Percentiles rank a stretch among this genome's conserved stretches.
Conservation (phyloP, 2,113 vertebrate species). For the Pluvialis apricaria region DNA sequence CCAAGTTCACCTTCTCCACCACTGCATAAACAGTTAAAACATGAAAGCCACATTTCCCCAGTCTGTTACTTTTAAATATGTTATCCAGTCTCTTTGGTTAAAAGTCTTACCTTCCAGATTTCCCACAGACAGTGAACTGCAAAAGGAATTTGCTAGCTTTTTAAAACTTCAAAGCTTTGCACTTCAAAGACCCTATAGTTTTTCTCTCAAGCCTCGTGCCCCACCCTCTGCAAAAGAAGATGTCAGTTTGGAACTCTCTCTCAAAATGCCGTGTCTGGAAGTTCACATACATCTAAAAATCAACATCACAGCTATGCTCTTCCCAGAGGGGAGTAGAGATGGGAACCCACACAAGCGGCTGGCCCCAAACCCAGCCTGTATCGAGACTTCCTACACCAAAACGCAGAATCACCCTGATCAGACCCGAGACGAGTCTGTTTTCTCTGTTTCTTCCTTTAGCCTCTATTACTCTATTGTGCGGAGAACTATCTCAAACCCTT, state of each 20-base stretch:
- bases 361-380: neutral
- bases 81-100: neutral
- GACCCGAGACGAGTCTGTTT: fast-evolving
- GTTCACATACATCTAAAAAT: neutral
- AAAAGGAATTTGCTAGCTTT: neutral
- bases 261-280: neutral
- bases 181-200: neutral
- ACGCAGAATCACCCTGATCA: neutral
- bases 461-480: neutral
- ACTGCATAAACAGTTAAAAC: neutral
- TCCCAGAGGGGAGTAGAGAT: neutral
- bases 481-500: neutral
- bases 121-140: neutral
- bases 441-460: neutral
- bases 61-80: neutral
- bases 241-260: neutral
- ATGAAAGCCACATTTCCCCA: neutral
- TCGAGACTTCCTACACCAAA: neutral
- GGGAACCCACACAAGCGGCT: neutral
- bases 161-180: constrained; percentile 11
- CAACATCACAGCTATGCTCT: neutral
- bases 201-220: neutral
- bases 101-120: neutral
- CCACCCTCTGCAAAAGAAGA: neutral
- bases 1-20: neutral